phyloP scores from a whole-genome alignment of 2,113 vertebrate genomes.

The Notiomystis cincta region DNA sequence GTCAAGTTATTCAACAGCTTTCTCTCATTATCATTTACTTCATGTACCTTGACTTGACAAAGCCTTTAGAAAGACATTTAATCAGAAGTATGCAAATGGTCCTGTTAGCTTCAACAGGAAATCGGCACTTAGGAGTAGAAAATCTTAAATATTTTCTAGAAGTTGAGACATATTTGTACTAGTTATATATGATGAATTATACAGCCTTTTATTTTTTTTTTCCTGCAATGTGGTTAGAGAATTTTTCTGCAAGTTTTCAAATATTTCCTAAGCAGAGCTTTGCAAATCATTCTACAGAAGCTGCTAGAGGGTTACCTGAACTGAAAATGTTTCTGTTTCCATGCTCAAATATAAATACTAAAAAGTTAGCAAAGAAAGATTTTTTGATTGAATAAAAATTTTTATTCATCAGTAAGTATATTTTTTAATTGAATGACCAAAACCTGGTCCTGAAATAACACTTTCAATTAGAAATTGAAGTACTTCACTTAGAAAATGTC shows the following conservation, averaged over 20 bases:
- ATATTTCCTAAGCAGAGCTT: neutral
- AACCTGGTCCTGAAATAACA: neutral
- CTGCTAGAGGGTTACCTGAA: neutral
- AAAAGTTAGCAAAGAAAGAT: neutral
- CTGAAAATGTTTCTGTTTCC: neutral
- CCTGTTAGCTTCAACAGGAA: neutral
- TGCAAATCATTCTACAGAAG: neutral
- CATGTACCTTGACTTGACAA: neutral
- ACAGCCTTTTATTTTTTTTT: neutral
- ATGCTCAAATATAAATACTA: neutral
- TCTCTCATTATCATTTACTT: conserved; percentile 1
- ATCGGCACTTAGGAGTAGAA: neutral
- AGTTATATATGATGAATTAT: neutral
- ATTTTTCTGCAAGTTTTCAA: neutral
- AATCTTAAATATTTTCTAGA: neutral
- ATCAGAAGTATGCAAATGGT: conserved; percentile 23
- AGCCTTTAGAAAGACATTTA: conserved; percentile 17
- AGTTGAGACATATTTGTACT: neutral
- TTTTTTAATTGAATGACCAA: neutral
- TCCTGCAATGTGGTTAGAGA: neutral
- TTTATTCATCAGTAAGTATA: neutral
- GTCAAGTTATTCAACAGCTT: neutral
- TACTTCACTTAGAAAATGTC: neutral
- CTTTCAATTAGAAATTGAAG: neutral
- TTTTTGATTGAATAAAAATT: neutral